Evolutionary conservation across 2,888 invertebrate genomes (phyloP), one percentile per base, ranked within the genome.

Genomic region (Deroplatys truncata): DNA sequence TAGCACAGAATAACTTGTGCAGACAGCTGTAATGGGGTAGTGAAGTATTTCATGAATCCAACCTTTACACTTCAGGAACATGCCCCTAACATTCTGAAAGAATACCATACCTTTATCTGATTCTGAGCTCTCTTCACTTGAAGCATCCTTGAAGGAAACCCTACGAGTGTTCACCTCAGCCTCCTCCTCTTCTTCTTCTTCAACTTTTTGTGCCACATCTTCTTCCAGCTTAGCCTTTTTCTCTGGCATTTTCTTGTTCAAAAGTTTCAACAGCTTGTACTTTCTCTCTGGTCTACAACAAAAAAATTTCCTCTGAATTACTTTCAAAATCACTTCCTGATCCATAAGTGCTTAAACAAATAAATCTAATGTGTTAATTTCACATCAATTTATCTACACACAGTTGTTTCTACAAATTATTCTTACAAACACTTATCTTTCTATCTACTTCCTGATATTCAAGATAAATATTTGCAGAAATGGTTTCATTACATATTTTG

Each of bases 201-300:
- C 82, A n/a, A 35, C 35, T 15, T 43, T n/a, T 28, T 82, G 31
- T 35, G 82, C 72, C 20, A 90, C 89, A 94, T 92, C 91, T 93
- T 93, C 91, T 94, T 92, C 91, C 93, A 94, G 90, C 91, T 93
- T 93, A 84, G 92, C 93, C 91, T 94, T 94, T 91, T 93, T 93
- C 13, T 95, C 94, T 83, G 95, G 7, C 25, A 29, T 29, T 28
- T 82, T 29, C 2, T 29, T 31, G 29, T 88, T 83, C 28, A 88
- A 20, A 72, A 72, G 56, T 72, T 43, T 28, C 86, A 86, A 28
- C 28, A 86, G 35, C 28, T 86, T 86, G 56, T n/a, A 29, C 28
- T 29, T 43, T n/a, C 28, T 86, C 28, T n/a, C 56, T 86, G 86
- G 72, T 56, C n/a, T 56, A 25, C 20, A 49, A 28, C 29, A 29